Conservation (phyloP, 2,797 vertebrate species). For the Serranus cabrilla region DNA sequence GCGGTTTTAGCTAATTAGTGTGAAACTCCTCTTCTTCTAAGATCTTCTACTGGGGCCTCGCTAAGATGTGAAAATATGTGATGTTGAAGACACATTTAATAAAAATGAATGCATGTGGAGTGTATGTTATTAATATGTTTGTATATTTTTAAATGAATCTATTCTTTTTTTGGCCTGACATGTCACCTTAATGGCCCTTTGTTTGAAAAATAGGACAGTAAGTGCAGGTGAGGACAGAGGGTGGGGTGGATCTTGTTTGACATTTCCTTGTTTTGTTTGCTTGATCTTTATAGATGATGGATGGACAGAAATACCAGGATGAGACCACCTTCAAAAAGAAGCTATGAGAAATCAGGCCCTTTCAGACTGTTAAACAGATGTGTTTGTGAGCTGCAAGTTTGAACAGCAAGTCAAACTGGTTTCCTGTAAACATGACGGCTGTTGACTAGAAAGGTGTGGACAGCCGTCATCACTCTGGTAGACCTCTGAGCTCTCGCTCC, state of each 20-base stretch:
- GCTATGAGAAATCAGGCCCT: slow-evolving; percentile 24
- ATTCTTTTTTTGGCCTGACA: neutral
- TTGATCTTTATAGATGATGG: slow-evolving; percentile 28
- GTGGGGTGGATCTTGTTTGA: slow-evolving; percentile 21
- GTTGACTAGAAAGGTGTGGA: slow-evolving; percentile 61
- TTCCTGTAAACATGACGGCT: slow-evolving; percentile 59
- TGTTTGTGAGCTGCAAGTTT: slow-evolving; percentile 46
- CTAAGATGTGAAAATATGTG: neutral
- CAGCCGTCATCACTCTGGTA: slow-evolving; percentile 53
- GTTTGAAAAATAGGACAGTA: neutral
- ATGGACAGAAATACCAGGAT: slow-evolving; percentile 38
- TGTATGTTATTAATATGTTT: neutral
- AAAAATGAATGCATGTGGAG: neutral
- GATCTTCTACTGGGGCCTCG: neutral
- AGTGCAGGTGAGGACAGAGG: neutral
- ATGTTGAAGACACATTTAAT: too few relatives aligned
- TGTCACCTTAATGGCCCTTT: neutral
- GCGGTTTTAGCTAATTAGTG: slow-evolving; percentile 31
- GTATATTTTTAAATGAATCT: neutral
- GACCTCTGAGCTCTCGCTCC: slow-evolving; percentile 43
- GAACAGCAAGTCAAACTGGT: slow-evolving; percentile 65
- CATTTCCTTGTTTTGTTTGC: slow-evolving; percentile 32
- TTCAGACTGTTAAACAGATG: slow-evolving; percentile 18
- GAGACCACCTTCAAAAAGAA: slow-evolving; percentile 15
- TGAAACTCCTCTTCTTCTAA: slow-evolving; percentile 13